Base-by-base conservation (phyloP, 1,140 invertebrate species). In the Diorhabda elongata region DNA sequence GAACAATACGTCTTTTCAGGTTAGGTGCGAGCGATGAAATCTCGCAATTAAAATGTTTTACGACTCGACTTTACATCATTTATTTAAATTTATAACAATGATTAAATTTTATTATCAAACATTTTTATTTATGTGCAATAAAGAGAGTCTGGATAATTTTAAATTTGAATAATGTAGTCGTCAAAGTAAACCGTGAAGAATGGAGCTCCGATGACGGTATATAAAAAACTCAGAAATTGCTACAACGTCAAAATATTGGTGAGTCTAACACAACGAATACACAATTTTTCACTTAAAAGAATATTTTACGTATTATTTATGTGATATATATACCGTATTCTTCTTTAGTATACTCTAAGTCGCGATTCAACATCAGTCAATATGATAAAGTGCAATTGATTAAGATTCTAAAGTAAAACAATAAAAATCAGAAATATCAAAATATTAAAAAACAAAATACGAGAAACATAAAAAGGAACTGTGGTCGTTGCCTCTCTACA, bases 81-180 rank as follows among this genome's bases (percentile, higher is more conserved):
- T 52, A n/a, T 52, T 52, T 52, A 52, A 52, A 52, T 52, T 52
- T 52, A 52, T 52, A 52, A 52, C 47, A 52, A 52, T 52, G 47
- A 52, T 52, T 52, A 52, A 52, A 52, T 52, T 52, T 52, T 52
- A 52, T 52, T 52, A 52, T n/a, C n/a, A 52, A 52, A 52, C 47
- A 52, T 52, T 52, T 52, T 52, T 52, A 52, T 52, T 52, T 52
- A 52, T 52, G 47, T 52, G 47, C 47, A 52, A 52, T 52, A 52
- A 52, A 52, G 47, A n/a, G 6, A 8, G 47, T 52, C 47, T 52
- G 47, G 47, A 52, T 8, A 52, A 52, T 52, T 52, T n/a, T 52
- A 52, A 52, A 52, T 52, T 52, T 52, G 47, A 52, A 52, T 52
- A 52, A 52, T 52, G 47, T 6, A 52, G 47, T 52, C 47, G 47